Base-by-base conservation (phyloP, 2,113 vertebrate genomes). In the Egretta garzetta region DNA sequence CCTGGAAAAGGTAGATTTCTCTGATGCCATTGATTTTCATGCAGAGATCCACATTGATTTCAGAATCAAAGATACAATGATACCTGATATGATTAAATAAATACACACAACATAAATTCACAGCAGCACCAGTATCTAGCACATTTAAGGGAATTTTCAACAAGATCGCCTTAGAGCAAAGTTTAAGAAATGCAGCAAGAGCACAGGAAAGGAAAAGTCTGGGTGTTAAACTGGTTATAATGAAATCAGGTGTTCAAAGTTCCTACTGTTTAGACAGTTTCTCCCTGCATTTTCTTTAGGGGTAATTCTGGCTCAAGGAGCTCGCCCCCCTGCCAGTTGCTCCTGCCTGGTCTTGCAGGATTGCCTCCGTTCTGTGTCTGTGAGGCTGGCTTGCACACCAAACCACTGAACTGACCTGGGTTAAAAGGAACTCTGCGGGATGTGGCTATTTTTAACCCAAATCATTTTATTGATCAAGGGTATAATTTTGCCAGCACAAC, bases 391-490 rank as follows among this genome's bases (percentile, higher is more conserved):
- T 76, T 49, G 80, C 43, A 58, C n/a, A 32, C 5, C 5, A 7
- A 92, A 28, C 16, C 22, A 50, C 52, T 66, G 35, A 58, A 62
- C 26, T 76, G 82, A 68, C 63, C 62, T 80, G 35, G 33, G 58
- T 92, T 80, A 41, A 80, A 88, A 92, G 39, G 26, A 88, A 39
- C 35, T 35, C 60, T 20, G 32, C 27, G 60, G 64, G 26, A 49
- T 41, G 32, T 35, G 35, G 27, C 16, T 93, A 72, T 68, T 96
- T 96, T 90, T 94, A 92, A 80, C 50, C 24, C 21, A 90, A 88
- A 86, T 66, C 6, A 23, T 88, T 90, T 90, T 14, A 95, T 55
- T 88, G 71, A 86, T 86, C 49, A 27, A 68, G 43, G 47, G 9
- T 33, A 8, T 70, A 88, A 76, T 80, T 82, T 56, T 60, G 14